These are phyloP conservation scores for Macrosoma leucophasiata DNA, from an alignment of 2,888 invertebrate species.

Conservation along the genomic window DNA sequence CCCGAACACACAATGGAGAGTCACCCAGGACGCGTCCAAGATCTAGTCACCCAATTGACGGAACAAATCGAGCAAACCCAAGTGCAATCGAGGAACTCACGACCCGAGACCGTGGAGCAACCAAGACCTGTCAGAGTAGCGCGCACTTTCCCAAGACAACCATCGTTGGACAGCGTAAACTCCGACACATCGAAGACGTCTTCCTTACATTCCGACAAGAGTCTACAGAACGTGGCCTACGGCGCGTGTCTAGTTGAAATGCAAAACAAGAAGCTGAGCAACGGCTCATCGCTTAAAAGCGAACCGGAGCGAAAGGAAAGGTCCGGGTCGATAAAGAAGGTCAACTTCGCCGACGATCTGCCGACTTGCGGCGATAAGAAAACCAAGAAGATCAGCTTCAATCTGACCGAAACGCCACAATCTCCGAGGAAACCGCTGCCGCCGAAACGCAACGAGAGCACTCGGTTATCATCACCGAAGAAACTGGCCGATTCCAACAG, in stretches of 20 bases:
- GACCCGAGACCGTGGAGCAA: slow-evolving; percentile 48
- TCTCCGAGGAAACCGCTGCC: slow-evolving; percentile 82
- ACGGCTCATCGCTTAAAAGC: slow-evolving; percentile 50
- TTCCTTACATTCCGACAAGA: slow-evolving; percentile 59
- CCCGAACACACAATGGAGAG: slow-evolving; percentile 66
- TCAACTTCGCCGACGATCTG: slow-evolving; percentile 78
- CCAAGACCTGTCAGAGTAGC: slow-evolving; percentile 51
- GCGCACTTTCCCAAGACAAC: slow-evolving; percentile 70
- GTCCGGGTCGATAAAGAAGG: slow-evolving; percentile 62
- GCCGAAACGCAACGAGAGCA: slow-evolving; percentile 85
- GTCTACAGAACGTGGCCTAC: slow-evolving; percentile 50
- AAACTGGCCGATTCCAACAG: slow-evolving; percentile 82
- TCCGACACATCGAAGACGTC: slow-evolving; percentile 67
- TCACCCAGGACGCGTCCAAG: slow-evolving; percentile 54
- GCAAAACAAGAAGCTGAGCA: slow-evolving; percentile 68
- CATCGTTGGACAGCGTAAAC: slow-evolving; percentile 72
- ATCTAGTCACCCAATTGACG: slow-evolving; percentile 57
- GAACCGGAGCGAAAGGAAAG: slow-evolving; percentile 42
- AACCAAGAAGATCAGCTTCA: slow-evolving; percentile 80
- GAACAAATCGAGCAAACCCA: slow-evolving; percentile 54
- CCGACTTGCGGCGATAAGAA: slow-evolving; percentile 69
- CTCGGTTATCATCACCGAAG: slow-evolving; percentile 84
- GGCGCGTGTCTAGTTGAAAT: slow-evolving; percentile 75
- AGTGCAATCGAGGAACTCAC: too few relatives aligned
- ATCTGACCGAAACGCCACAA: slow-evolving; percentile 71